phyloP scores from a whole-genome alignment of 2,113 vertebrate species.

The Enhydra lutris region DNA sequence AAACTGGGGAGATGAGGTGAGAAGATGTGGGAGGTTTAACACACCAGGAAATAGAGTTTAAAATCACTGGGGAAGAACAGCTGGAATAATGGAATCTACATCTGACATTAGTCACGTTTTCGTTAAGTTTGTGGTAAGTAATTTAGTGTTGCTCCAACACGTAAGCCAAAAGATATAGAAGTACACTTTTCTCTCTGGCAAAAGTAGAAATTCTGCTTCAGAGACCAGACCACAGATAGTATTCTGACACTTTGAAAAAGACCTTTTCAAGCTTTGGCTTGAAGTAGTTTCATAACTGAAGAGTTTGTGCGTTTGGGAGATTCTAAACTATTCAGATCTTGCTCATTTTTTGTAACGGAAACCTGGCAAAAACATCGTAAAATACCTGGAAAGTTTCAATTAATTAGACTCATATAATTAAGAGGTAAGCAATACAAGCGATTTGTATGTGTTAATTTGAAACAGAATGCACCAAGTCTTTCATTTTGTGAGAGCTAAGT shows the following conservation, averaged over 20 bases:
- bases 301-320: background rate
- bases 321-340: background rate
- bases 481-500: background rate
- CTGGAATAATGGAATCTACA: background rate
- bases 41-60: background rate
- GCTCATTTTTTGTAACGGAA: background rate
- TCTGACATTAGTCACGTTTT: background rate
- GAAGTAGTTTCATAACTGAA: background rate
- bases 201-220: background rate
- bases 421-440: background rate
- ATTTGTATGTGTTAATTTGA: background rate
- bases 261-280: background rate
- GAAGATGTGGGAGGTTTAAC: background rate
- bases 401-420: background rate
- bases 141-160: background rate
- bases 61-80: background rate
- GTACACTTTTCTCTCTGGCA: background rate
- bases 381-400: background rate
- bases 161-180: background rate
- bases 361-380: background rate
- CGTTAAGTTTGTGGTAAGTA: constrained; percentile 11
- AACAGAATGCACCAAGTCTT: background rate
- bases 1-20: background rate
- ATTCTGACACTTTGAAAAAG: background rate
- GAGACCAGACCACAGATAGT: background rate